Evolutionary conservation across 2,797 vertebrate species (phyloP), one percentile per base, ranked within the genome.

Genomic region (Myotis pilosus): DNA sequence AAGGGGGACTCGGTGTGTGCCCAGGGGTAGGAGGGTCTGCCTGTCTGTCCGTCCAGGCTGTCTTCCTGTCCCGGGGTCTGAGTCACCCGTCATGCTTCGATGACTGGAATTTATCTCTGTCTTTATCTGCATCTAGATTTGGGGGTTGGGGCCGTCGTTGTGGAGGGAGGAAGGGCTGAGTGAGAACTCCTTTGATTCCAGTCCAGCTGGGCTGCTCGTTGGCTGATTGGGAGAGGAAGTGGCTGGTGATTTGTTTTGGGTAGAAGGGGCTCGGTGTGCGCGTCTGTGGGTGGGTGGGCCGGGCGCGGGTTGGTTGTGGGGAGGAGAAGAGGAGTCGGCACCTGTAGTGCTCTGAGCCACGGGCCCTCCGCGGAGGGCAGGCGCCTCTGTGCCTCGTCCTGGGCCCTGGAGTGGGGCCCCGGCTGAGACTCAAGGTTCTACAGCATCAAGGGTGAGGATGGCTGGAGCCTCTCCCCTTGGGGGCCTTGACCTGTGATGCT

Each of bases 101-200:
- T 95, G 84, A 95, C 92, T 87, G 92, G 94, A 57, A 53, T 91
- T 89, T 92, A 96, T 96, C 94, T 93, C 87, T 55, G 25, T 95
- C 92, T 89, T 87, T 89, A 95, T 94, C 80, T 91, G 28, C 82
- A 96, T 95, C 93, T 96, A 78, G 91, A 91, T 68, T 88, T 55
- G 20, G 17, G 4, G 8, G 10, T 10, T 28, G 11, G n/a, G 76
- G 62, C 89, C n/a, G 30, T 53, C 53, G 28, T 53, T 49, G 47
- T 30, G 55, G 82, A 82, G 51, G 92, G 87, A 91, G 91, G 91
- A 60, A 75, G 87, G 78, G 41, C 91, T 92, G 87, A 92, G 79
- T 76, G 75, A 93, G 79, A 76, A 72, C 81, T 83, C 44, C 93
- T 96, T 94, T 96, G 92, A 92, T 96, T 95, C 76, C 57, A 25